Conservation (phyloP, 2,888 invertebrate species). For the Byasa hedistus region DNA sequence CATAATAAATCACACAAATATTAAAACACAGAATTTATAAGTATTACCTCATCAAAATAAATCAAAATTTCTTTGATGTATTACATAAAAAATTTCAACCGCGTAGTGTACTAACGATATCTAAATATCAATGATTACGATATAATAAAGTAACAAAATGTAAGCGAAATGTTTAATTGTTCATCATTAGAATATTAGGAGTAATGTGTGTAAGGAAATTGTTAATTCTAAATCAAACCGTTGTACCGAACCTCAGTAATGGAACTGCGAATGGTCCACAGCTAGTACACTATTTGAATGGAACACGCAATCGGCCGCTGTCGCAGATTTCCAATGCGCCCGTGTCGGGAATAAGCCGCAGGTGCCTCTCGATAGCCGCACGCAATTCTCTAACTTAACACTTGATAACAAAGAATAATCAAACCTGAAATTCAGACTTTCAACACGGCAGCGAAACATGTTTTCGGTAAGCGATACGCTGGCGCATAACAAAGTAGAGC, state of each 20-base stretch:
- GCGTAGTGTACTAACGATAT: too few species aligned
- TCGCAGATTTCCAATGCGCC: constrained; percentile 50
- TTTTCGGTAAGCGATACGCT: too few species aligned
- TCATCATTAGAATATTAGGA: too few species aligned
- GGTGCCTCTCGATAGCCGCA: constrained; percentile 57
- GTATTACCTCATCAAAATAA: too few species aligned
- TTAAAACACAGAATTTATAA: too few species aligned
- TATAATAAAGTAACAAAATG: too few species aligned
- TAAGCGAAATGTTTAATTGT: too few species aligned
- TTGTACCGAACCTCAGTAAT: constrained; percentile 22
- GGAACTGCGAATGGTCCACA: constrained; percentile 36
- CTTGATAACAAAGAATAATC: constrained; percentile 27
- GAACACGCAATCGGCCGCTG: constrained; percentile 61
- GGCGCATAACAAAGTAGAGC: too few species aligned
- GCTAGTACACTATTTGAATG: constrained; percentile 62
- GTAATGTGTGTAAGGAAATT: neutral
- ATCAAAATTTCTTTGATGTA: too few species aligned
- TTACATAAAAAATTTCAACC: too few species aligned
- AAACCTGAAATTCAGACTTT: neutral
- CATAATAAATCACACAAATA: too few species aligned
- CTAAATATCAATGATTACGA: too few species aligned
- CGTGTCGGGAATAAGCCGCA: constrained; percentile 59
- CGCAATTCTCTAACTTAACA: constrained; percentile 35
- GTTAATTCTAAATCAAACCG: neutral
- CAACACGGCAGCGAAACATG: neutral